These are phyloP conservation scores for Chelonus formosanus DNA, from an alignment of 2,888 invertebrate genomes.

Conservation along the genomic window DNA sequence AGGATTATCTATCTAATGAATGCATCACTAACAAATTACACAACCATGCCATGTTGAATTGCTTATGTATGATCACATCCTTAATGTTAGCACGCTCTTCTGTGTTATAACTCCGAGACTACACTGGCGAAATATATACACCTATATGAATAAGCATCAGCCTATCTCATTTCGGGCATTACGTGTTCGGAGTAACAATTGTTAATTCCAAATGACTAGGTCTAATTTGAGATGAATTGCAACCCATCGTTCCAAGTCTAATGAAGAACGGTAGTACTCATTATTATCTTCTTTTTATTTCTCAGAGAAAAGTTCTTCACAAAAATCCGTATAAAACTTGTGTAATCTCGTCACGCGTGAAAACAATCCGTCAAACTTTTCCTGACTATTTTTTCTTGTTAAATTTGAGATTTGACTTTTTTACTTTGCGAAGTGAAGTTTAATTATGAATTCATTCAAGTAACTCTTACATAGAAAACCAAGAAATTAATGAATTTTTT, in stretches of 20 bases:
- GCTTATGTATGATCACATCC: no score
- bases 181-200: constrained; percentile 47
- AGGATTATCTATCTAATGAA: no score
- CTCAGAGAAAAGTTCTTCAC: background rate
- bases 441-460: no score
- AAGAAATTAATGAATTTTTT: no score
- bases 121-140: constrained; percentile 35
- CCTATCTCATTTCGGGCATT: constrained; percentile 39
- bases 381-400: background rate
- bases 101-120: constrained; percentile 19
- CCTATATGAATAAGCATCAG: constrained; percentile 33
- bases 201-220: constrained; percentile 44
- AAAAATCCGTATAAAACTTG: background rate
- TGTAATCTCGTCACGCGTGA: constrained; percentile 7
- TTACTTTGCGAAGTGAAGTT: no score
- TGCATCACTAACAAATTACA: no score
- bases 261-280: constrained; percentile 10
- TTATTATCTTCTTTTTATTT: constrained; percentile 3
- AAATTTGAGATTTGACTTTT: no score
- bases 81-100: background rate
- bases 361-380: constrained; percentile 7
- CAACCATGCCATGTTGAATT: no score
- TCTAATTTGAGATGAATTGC: constrained; percentile 46
- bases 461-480: no score
- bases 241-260: constrained; percentile 31